These are phyloP conservation scores for Leptinotarsa defecta DNA, from an alignment of 1,140 invertebrate species.

Conservation along the genomic window DNA sequence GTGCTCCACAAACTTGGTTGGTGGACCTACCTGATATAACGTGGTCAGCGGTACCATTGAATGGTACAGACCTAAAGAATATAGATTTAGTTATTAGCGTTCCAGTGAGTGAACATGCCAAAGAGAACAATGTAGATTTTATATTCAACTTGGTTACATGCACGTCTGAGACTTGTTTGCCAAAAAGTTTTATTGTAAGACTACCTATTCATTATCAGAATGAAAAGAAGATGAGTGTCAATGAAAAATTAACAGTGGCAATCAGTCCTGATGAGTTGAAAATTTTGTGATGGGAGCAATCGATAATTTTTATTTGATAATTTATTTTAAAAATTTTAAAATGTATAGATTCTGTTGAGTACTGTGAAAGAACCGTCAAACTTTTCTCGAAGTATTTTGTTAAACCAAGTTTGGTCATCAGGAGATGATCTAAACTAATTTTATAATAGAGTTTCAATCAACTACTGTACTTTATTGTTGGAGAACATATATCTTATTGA, in stretches of 20 bases:
- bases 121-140: slow-evolving; percentile 49
- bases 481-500: no score
- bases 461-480: no score
- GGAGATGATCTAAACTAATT: no score
- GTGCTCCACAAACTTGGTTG: slow-evolving; percentile 70
- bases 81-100: slow-evolving; percentile 54
- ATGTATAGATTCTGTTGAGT: no score
- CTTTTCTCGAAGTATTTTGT: no score
- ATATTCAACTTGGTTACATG: slow-evolving; percentile 59
- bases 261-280: slow-evolving; percentile 33
- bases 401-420: no score
- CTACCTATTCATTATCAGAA: slow-evolving; percentile 35
- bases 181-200: slow-evolving; percentile 54
- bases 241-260: slow-evolving; percentile 30
- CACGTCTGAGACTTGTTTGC: slow-evolving; percentile 57
- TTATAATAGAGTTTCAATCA: no score
- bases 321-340: no score
- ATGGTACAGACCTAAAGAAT: slow-evolving; percentile 51
- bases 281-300: slow-evolving; percentile 1
- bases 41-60: slow-evolving; percentile 52
- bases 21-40: slow-evolving; percentile 51
- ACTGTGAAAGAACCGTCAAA: no score
- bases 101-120: slow-evolving; percentile 42
- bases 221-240: slow-evolving; percentile 22
- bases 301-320: no score